Evolutionary conservation across 2,113 vertebrate species (phyloP).

Genomic region (Rhinichthys klamathensis): DNA sequence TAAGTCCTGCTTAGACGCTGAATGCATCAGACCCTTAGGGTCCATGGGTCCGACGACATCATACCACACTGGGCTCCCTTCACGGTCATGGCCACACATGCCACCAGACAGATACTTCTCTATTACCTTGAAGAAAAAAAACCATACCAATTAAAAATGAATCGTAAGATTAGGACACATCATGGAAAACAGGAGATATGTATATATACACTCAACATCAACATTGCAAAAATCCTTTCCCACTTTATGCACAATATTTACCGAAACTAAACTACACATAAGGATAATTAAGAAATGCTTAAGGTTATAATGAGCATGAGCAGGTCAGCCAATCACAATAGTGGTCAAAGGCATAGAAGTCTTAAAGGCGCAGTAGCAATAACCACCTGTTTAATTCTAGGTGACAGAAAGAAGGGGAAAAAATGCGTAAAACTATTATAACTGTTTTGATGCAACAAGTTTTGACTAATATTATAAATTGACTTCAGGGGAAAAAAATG

Average conservation of each 20-base stretch:
- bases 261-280: background rate
- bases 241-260: background rate
- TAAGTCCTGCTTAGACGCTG: constrained; percentile 93
- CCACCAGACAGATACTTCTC: constrained; percentile 88
- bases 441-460: too few species aligned
- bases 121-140: constrained; percentile 79
- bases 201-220: background rate
- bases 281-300: background rate
- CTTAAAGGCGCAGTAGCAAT: background rate
- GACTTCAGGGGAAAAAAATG: background rate
- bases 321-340: background rate
- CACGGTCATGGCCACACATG: constrained; percentile 87
- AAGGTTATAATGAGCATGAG: background rate
- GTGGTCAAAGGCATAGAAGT: background rate
- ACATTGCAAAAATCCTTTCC: background rate
- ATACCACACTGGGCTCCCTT: constrained; percentile 90
- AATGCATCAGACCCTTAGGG: constrained; percentile 90
- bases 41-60: constrained; percentile 92
- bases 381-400: background rate
- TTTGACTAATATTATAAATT: background rate
- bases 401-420: background rate
- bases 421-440: too few species aligned
- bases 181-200: background rate
- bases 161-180: background rate
- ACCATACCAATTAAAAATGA: too few species aligned